These are phyloP conservation scores for Blastomussa wellsi DNA, from an alignment of 92 coral and sea anemone species.

Conservation along the genomic window DNA sequence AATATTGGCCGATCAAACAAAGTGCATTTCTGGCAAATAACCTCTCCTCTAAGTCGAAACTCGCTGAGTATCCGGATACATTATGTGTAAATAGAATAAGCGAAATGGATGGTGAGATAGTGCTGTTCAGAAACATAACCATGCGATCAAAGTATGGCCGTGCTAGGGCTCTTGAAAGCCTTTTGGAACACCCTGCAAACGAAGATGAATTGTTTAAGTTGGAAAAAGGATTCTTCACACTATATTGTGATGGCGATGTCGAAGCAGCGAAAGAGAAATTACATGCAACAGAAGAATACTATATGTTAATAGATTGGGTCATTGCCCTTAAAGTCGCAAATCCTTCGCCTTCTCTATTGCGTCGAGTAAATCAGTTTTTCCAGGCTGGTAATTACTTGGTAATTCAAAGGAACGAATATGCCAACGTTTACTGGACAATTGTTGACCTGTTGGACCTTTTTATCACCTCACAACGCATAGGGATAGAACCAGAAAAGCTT, in stretches of 20 bases:
- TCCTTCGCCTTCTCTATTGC: neutral
- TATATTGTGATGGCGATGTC: constrained; percentile 24
- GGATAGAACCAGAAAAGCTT: constrained; percentile 20
- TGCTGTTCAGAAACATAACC: constrained; percentile 11
- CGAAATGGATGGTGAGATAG: neutral
- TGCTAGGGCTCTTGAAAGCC: constrained; percentile 2
- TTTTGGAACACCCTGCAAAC: constrained; percentile 1
- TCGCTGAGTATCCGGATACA: too few species aligned
- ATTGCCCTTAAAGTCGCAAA: constrained; percentile 14
- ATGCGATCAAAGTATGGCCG: constrained; percentile 15
- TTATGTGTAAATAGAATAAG: neutral
- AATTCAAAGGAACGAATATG: constrained; percentile 31
- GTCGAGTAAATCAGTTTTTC: neutral
- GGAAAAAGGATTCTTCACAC: constrained; percentile 32
- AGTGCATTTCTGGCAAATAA: neutral
- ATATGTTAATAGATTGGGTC: neutral
- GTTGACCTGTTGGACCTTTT: constrained; percentile 33
- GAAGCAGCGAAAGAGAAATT: neutral
- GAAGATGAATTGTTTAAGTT: constrained; percentile 21
- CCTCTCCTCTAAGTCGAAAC: neutral
- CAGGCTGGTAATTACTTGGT: constrained; percentile 28
- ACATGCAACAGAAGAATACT: neutral
- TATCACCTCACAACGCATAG: constrained; percentile 18
- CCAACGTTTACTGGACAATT: constrained; percentile 44
- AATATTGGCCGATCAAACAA: neutral